Conservation (phyloP, 2,888 invertebrate species). For the Scrobipalpa costella region DNA sequence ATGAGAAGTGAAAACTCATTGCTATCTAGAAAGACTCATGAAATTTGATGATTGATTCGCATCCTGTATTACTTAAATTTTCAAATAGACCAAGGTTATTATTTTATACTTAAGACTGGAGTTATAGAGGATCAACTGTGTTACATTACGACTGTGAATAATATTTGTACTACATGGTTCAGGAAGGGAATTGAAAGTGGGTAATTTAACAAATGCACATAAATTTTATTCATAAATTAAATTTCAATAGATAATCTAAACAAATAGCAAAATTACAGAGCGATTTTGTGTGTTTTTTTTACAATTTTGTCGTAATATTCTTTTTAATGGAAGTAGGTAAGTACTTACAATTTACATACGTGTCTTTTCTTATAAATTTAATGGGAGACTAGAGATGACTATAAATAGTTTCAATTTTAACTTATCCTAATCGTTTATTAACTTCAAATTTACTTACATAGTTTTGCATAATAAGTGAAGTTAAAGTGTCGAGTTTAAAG, state of each 20-base stretch:
- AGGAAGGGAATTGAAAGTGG: background rate
- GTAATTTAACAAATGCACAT: slow-evolving; percentile 1
- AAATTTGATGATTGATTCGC: no score
- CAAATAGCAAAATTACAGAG: background rate
- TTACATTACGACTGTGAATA: slow-evolving; percentile 8
- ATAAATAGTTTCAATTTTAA: background rate
- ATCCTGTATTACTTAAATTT: slow-evolving; percentile 37
- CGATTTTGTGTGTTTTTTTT: background rate
- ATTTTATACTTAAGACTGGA: slow-evolving; percentile 13
- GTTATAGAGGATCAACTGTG: slow-evolving; percentile 10
- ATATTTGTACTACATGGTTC: background rate
- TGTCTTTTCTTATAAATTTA: slow-evolving; percentile 1
- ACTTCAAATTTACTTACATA: background rate
- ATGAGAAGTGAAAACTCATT: no score
- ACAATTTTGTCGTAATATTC: background rate
- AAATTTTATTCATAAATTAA: slow-evolving; percentile 1
- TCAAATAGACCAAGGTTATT: slow-evolving; percentile 36
- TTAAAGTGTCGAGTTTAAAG: no score
- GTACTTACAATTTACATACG: background rate
- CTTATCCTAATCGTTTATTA: background rate
- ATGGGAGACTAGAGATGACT: background rate
- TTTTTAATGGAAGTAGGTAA: slow-evolving; percentile 8
- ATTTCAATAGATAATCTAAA: background rate
- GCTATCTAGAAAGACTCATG: no score
- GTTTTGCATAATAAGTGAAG: no score